A percentile compares a stretch with the other conserved stretches of the same genome.
phyloP scores from a whole-genome alignment of 2,888 invertebrate species.

The Brachyptera putata region DNA sequence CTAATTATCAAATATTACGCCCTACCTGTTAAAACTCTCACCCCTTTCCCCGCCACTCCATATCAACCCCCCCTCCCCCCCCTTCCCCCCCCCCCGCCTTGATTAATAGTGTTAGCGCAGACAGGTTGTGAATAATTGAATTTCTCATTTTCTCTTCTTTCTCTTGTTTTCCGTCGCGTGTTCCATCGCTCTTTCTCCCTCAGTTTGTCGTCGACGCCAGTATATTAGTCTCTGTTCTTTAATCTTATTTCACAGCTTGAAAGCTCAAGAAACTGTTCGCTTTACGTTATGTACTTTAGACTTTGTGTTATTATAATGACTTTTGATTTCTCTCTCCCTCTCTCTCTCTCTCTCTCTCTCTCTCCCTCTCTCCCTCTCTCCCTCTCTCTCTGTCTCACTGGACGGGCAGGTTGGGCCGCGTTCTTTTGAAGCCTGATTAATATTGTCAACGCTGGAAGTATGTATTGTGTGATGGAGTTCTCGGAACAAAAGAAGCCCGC shows the following conservation, averaged over 20 bases:
- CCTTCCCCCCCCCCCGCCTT: slow-evolving; percentile 23
- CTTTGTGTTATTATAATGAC: slow-evolving; percentile 17
- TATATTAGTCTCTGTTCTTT: slow-evolving; percentile 16
- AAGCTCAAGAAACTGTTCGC: slow-evolving; percentile 19
- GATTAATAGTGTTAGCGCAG: slow-evolving; percentile 31
- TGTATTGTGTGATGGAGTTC: not conserved
- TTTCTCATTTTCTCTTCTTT: slow-evolving; percentile 30
- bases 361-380: too few relatives aligned
- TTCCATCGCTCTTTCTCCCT: slow-evolving; percentile 8
- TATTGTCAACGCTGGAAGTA: slow-evolving; percentile 11
- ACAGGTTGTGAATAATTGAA: slow-evolving; percentile 33
- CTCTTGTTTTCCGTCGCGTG: not conserved
- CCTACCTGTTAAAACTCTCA: slow-evolving; percentile 30
- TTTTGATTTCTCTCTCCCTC: slow-evolving; percentile 14
- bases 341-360: too few relatives aligned
- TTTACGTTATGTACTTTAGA: slow-evolving; percentile 7
- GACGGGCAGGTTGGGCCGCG: too few relatives aligned
- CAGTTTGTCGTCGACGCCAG: not conserved
- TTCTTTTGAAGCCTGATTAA: slow-evolving; percentile 7
- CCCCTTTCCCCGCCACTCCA: slow-evolving; percentile 20
- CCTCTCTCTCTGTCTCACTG: too few relatives aligned
- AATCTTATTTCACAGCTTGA: slow-evolving; percentile 24
- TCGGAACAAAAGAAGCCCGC: too few relatives aligned
- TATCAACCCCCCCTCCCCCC: not conserved
- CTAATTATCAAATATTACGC: slow-evolving; percentile 11